Conservation (phyloP, 2,797 vertebrate species). For the Gadopsis bispinosus region DNA sequence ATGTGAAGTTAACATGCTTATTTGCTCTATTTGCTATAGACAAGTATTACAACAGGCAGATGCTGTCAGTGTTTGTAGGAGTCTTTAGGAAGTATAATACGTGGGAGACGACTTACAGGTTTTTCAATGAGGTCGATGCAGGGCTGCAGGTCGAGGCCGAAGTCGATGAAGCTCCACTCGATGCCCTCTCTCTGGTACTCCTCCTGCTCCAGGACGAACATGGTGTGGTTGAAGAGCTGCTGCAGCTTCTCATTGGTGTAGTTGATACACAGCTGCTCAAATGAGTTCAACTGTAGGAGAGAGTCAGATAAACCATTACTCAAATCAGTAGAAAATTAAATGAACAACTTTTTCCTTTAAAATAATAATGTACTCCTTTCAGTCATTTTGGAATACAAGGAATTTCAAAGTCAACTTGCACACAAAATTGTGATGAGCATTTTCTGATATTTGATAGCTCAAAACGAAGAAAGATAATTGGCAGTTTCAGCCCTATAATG, state of each 20-base stretch:
- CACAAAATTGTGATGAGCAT: no score
- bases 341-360: no score
- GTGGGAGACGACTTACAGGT: conserved; percentile 78
- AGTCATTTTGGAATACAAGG: no score
- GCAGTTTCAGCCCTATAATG: no score
- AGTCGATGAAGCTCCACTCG: conserved; percentile 99
- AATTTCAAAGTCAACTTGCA: no score
- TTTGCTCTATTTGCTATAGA: not conserved
- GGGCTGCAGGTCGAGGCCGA: conserved; percentile 97
- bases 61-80: not conserved
- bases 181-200: conserved; percentile 99
- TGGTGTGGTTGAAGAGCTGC: conserved; percentile 99
- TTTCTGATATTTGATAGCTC: no score
- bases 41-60: not conserved
- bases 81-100: not conserved
- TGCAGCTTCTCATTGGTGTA: conserved; percentile 99
- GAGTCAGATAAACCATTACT: not conserved
- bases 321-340: fast-evolving
- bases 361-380: no score
- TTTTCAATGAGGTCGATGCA: conserved; percentile 98
- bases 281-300: conserved; percentile 91
- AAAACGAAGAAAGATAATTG: no score
- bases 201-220: conserved; percentile 99
- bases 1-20: not conserved
- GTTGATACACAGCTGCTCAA: conserved; percentile 98